Conservation (phyloP, 1,140 invertebrate species). For the Apis mellifera region DNA sequence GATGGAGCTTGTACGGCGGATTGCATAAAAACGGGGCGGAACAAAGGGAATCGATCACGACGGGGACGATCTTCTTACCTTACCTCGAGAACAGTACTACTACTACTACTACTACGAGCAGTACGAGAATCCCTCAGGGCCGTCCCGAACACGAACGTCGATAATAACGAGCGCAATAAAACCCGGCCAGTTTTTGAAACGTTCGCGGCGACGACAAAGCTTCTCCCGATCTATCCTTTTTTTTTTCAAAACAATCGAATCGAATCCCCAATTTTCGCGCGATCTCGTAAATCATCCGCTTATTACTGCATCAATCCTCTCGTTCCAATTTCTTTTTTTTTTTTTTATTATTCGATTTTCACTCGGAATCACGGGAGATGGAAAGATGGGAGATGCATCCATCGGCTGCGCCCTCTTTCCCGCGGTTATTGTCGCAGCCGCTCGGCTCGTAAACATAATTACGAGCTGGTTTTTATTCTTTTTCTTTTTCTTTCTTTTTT, state of each 20-base stretch:
- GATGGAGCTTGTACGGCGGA: background rate
- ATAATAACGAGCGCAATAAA: constrained; percentile 29
- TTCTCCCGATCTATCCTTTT: too few species aligned
- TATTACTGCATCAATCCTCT: background rate
- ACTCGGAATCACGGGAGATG: background rate
- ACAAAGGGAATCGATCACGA: constrained; percentile 12
- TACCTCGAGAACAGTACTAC: background rate
- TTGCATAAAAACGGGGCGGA: background rate
- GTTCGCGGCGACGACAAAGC: background rate
- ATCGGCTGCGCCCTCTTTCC: constrained; percentile 36
- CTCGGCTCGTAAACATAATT: constrained; percentile 66
- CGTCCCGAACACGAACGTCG: background rate
- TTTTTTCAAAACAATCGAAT: too few species aligned
- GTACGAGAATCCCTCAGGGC: background rate
- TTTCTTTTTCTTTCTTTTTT: constrained; percentile 23
- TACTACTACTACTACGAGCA: too few species aligned
- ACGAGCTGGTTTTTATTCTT: constrained; percentile 64
- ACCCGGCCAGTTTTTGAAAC: background rate
- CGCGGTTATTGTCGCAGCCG: constrained; percentile 64
- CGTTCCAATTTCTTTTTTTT: constrained; percentile 51
- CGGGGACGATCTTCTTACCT: background rate
- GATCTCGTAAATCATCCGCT: constrained; percentile 20
- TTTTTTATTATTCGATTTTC: background rate
- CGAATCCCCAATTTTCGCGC: constrained; percentile 5
- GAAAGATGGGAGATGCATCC: constrained; percentile 1